These are phyloP conservation scores for Grus americana DNA, from an alignment of 2,113 vertebrate species.

Conservation along the genomic window DNA sequence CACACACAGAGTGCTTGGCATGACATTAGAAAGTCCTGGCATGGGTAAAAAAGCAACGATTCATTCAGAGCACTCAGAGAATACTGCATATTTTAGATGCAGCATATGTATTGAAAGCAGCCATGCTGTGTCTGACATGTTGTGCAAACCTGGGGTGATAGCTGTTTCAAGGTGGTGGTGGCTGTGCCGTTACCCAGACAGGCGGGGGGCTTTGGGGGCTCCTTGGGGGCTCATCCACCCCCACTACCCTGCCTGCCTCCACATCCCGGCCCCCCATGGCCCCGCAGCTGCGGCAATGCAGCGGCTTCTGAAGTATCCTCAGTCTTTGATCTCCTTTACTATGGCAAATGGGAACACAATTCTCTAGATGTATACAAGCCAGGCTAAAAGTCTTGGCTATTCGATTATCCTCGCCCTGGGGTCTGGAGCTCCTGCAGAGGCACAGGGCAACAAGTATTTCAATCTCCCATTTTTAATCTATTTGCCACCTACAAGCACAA, in stretches of 20 bases:
- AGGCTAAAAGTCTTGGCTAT: not conserved
- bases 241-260: fast-evolving
- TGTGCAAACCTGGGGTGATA: not conserved
- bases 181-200: not conserved
- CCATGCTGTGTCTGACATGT: not conserved
- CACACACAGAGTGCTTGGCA: not conserved
- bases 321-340: not conserved
- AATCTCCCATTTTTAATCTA: not conserved
- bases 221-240: not conserved
- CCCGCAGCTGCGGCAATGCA: fast-evolving
- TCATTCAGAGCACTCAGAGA: not conserved
- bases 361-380: not conserved
- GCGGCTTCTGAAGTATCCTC: not conserved
- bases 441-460: not conserved
- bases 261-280: fast-evolving
- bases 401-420: not conserved
- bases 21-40: not conserved
- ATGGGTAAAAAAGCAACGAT: not conserved
- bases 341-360: not conserved
- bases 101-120: not conserved
- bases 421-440: not conserved
- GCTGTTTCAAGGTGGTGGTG: fast-evolving
- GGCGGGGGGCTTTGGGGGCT: fast-evolving
- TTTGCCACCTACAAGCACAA: not conserved
- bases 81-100: not conserved